Conservation (phyloP, 2,113 vertebrate genomes). For the Lycaon pictus region DNA sequence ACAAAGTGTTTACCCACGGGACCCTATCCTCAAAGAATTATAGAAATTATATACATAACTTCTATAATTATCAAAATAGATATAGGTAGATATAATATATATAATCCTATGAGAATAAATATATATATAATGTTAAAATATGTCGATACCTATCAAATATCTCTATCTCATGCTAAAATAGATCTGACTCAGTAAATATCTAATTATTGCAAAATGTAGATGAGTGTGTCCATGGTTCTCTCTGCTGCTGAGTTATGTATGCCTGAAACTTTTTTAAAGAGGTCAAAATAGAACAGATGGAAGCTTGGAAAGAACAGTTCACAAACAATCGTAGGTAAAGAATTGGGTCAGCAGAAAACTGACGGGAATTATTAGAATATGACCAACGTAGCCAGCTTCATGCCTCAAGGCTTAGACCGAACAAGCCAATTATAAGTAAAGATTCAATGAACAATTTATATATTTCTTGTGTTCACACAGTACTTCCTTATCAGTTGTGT, state of each 20-base stretch:
- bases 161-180: background rate
- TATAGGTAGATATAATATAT: background rate
- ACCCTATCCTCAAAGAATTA: background rate
- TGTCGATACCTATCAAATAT: background rate
- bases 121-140: background rate
- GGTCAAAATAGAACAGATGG: conserved; percentile 23
- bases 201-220: background rate
- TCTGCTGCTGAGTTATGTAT: background rate
- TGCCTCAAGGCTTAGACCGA: background rate
- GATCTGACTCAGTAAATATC: background rate
- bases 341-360: conserved; percentile 5
- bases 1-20: background rate
- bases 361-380: background rate
- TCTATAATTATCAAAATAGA: background rate
- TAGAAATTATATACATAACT: background rate
- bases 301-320: background rate
- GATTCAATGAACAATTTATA: background rate
- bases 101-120: background rate
- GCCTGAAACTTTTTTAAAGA: conserved; percentile 46
- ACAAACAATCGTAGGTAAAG: background rate
- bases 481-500: background rate
- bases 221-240: background rate
- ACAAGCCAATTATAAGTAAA: background rate
- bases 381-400: background rate
- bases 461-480: background rate